phyloP scores from a whole-genome alignment of 2,113 vertebrate species.

The Rutilus rutilus region DNA sequence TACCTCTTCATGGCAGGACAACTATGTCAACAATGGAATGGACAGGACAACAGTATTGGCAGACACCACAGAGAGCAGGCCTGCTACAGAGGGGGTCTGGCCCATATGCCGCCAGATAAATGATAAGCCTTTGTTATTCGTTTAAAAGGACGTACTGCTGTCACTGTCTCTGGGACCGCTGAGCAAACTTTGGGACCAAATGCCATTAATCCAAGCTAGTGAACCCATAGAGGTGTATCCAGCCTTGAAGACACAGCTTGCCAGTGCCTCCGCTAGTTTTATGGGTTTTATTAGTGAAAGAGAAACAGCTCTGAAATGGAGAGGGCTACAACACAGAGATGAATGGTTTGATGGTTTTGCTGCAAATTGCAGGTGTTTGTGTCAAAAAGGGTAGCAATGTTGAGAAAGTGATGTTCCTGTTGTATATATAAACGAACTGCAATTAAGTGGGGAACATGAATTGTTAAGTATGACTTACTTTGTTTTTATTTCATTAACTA shows the following conservation, averaged over 20 bases:
- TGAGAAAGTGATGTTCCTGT: not conserved
- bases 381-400: slow-evolving; percentile 13
- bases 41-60: slow-evolving; percentile 47
- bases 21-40: slow-evolving; percentile 55
- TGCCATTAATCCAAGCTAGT: slow-evolving; percentile 65
- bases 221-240: slow-evolving; percentile 65
- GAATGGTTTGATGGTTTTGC: slow-evolving; percentile 49
- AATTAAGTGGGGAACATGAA: not conserved
- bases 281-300: slow-evolving; percentile 50
- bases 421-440: not conserved
- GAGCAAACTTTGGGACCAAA: slow-evolving; percentile 60
- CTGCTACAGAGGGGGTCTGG: slow-evolving; percentile 59
- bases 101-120: slow-evolving; percentile 62
- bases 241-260: slow-evolving; percentile 62
- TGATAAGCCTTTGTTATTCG: slow-evolving; percentile 61
- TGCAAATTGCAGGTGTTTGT: slow-evolving; percentile 1
- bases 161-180: slow-evolving; percentile 57
- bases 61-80: slow-evolving; percentile 51
- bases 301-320: slow-evolving; percentile 41
- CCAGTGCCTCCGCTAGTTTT: slow-evolving; percentile 55
- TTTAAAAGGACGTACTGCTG: slow-evolving; percentile 64
- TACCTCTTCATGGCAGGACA: slow-evolving; percentile 51
- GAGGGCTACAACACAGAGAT: slow-evolving; percentile 39
- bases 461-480: not conserved
- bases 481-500: not conserved